Evolutionary conservation across 2,113 vertebrate species (phyloP).

Genomic region (Chionodraco myersi): DNA sequence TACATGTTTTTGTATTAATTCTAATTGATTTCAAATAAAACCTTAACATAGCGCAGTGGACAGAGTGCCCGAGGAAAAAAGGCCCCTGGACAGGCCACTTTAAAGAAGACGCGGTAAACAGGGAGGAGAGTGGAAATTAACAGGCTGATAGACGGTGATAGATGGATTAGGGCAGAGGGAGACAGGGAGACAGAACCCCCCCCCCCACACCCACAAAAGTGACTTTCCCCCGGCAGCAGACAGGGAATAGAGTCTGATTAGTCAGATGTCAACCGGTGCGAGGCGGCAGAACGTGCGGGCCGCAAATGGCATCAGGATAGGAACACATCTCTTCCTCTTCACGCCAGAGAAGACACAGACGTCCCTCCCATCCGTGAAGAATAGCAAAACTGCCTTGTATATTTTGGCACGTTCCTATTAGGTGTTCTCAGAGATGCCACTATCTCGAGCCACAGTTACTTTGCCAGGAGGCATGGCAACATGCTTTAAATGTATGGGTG

Average conservation of each 20-base stretch:
- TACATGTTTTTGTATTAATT: background rate
- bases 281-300: slow-evolving; percentile 79
- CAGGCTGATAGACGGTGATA: slow-evolving; percentile 76
- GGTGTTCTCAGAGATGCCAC: slow-evolving; percentile 65
- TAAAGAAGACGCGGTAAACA: slow-evolving; percentile 60
- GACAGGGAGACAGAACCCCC: slow-evolving; percentile 34
- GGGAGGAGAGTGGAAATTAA: slow-evolving; percentile 67
- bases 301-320: slow-evolving; percentile 76
- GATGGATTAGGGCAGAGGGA: slow-evolving; percentile 74
- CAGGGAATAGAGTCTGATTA: slow-evolving; percentile 84
- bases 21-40: background rate
- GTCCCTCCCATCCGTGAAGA: slow-evolving; percentile 49
- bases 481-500: slow-evolving; percentile 59
- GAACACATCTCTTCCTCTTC: slow-evolving; percentile 76
- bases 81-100: slow-evolving; percentile 11
- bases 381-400: slow-evolving; percentile 72
- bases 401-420: slow-evolving; percentile 77
- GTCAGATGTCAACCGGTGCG: slow-evolving; percentile 83
- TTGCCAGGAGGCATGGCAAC: slow-evolving; percentile 70
- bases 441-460: slow-evolving; percentile 75
- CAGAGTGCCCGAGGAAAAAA: background rate
- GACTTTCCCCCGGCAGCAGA: slow-evolving; percentile 71
- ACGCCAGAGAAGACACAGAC: slow-evolving; percentile 65
- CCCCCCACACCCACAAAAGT: slow-evolving; percentile 38
- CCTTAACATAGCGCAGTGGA: background rate